Conservation (phyloP, 2,888 invertebrate genomes). For the Graphium colonna region DNA sequence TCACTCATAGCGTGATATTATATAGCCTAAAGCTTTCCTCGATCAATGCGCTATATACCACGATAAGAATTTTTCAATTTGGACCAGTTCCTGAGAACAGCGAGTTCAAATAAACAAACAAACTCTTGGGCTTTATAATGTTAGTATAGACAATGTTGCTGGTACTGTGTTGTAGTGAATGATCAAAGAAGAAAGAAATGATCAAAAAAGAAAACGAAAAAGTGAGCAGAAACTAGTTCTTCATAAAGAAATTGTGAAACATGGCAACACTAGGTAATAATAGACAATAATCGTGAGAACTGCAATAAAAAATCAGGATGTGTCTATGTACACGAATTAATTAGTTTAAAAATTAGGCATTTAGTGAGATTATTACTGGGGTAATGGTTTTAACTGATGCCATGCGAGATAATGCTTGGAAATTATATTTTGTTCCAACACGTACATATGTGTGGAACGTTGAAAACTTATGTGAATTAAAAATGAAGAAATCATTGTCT, state of each 20-base stretch:
- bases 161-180: no score
- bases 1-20: no score
- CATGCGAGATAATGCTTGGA: constrained; percentile 14
- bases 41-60: no score
- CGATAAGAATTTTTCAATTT: no score
- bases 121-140: no score
- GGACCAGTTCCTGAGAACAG: no score
- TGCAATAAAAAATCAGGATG: constrained; percentile 12
- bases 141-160: no score
- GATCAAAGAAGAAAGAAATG: no score
- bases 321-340: constrained; percentile 18
- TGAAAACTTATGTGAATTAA: constrained; percentile 11
- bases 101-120: no score
- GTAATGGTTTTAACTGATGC: constrained; percentile 16
- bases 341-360: constrained; percentile 20
- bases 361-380: constrained; percentile 21
- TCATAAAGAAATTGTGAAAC: constrained; percentile 11
- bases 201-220: no score
- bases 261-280: constrained; percentile 8
- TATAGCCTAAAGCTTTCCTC: no score
- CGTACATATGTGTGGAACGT: not conserved
- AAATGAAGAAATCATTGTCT: not conserved
- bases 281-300: constrained; percentile 21
- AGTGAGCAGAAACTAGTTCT: constrained; percentile 17
- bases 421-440: constrained; percentile 6